phyloP scores from a whole-genome alignment of 2,113 vertebrate genomes.

The Xyliphius kryptos region DNA sequence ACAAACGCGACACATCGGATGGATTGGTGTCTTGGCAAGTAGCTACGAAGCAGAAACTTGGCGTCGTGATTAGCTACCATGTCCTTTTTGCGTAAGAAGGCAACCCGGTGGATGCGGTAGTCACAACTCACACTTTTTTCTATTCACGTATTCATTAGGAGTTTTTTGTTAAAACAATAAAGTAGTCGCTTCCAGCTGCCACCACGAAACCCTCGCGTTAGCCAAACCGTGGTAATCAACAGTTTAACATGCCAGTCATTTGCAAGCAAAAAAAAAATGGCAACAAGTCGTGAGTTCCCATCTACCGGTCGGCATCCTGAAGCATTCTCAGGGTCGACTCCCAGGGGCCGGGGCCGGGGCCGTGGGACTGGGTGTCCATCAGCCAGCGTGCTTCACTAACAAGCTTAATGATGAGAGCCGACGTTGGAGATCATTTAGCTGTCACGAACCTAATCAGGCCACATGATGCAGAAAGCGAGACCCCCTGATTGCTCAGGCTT shows the following conservation, averaged over 20 bases:
- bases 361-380: slow-evolving; percentile 32
- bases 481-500: slow-evolving; percentile 56
- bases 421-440: slow-evolving; percentile 60
- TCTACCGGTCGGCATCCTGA: slow-evolving; percentile 43
- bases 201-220: neutral
- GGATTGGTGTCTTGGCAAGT: no score
- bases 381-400: slow-evolving; percentile 39
- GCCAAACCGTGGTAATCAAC: neutral
- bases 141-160: no score
- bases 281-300: slow-evolving; percentile 39
- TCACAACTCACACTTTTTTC: no score
- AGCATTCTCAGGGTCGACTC: slow-evolving; percentile 30
- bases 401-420: slow-evolving; percentile 45
- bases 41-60: no score
- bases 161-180: no score
- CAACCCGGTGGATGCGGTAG: no score
- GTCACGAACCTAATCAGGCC: slow-evolving; percentile 58
- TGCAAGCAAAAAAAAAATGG: neutral
- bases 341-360: slow-evolving; percentile 24
- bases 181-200: neutral
- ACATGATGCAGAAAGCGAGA: slow-evolving; percentile 54
- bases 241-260: neutral
- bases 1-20: no score
- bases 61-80: no score
- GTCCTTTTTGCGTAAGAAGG: no score